Base-by-base conservation (phyloP, 2,113 vertebrate species). In the Willisornis vidua region DNA sequence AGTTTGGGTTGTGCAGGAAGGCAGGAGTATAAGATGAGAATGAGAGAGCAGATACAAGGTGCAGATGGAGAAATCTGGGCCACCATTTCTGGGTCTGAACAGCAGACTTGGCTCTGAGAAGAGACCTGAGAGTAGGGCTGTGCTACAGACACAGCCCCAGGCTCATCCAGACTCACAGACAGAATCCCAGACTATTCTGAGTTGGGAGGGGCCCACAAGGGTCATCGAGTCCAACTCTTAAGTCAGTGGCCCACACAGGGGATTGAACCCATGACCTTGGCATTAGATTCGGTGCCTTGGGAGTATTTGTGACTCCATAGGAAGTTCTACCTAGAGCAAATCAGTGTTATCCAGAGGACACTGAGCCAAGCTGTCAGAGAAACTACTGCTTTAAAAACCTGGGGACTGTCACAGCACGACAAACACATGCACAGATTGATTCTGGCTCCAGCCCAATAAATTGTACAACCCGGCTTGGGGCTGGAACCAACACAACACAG, bases 391-490 rank as follows among this genome's bases (percentile, higher is more conserved):
- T 96, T 52, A 90, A 93, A 79, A 68, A 72, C 13, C 2, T 9
- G 80, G 75, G 29, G 65, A 49, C 78, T 76, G 87, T 93, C 91
- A 85, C 91, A 94, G 93, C 75, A 74, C 2, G 39, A 90, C 46
- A 73, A 95, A 91, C 93, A 95, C 90, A 94, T 88, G 87, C 90
- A 91, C 67, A 90, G 93, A 96, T 72, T 77, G 85, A 86, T 94
- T 91, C 23, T 95, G 95, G 95, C 90, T 59, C 43, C 28, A 75
- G 49, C 76, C 78, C 95, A 94, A 90, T 51, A 67, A 48, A 95
- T 79, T 0, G 1, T 49, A 20, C 70, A 82, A 55, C 18, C 35
- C 85, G 67, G 93, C 33, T 85, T 82, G 79, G 20, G 24, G 57
- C 13, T 59, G 73, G 43, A 90, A 66, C 0, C 12, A 89, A 11